Evolutionary conservation across 2,888 invertebrate species (phyloP).

Genomic region (Furcula furcula): DNA sequence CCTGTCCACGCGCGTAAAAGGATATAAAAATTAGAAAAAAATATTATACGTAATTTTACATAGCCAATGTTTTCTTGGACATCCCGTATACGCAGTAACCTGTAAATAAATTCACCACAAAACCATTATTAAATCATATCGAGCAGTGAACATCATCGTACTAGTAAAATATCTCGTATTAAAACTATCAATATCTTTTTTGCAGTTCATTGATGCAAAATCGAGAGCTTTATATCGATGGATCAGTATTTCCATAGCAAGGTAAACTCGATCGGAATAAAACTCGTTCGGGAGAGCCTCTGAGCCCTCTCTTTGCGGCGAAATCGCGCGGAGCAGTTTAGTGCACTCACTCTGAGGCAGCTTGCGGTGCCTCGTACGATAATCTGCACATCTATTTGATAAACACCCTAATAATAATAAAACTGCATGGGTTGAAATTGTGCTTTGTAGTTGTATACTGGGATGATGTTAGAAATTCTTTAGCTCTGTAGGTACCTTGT

Average conservation of each 20-base stretch:
- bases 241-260: constrained; percentile 52
- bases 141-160: constrained; percentile 4
- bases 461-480: no score
- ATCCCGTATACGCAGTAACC: no score
- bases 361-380: constrained; percentile 65
- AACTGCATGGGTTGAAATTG: constrained; percentile 12
- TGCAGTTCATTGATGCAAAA: constrained; percentile 19
- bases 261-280: constrained; percentile 74
- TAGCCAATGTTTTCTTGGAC: no score
- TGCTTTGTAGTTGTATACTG: neutral
- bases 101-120: no score
- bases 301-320: constrained; percentile 77
- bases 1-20: no score
- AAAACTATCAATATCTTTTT: constrained; percentile 26
- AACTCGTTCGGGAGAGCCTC: constrained; percentile 53
- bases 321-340: constrained; percentile 75
- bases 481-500: no score
- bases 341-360: constrained; percentile 60
- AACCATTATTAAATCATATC: no score
- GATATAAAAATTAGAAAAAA: no score
- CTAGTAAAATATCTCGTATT: constrained; percentile 12
- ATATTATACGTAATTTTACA: no score
- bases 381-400: constrained; percentile 55
- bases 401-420: constrained; percentile 27
- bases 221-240: constrained; percentile 26